These are phyloP conservation scores for Loris lydekkerianus DNA, from an alignment of 2,797 vertebrate genomes.

Conservation along the genomic window DNA sequence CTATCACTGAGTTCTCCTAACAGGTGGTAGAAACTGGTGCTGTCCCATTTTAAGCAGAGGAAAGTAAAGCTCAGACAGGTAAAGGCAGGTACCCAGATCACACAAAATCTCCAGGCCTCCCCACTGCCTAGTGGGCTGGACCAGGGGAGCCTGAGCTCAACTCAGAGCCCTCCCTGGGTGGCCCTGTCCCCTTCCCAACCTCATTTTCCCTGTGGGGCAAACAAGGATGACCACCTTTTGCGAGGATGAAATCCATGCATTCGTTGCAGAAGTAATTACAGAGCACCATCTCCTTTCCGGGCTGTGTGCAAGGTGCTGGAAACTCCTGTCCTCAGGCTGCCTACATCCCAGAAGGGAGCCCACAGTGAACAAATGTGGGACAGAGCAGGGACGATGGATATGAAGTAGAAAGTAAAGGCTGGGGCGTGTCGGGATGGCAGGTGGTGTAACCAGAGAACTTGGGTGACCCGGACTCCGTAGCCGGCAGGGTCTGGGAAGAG, in stretches of 20 bases:
- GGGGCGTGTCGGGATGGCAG: background rate
- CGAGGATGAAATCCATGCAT: background rate
- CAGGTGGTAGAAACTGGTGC: background rate
- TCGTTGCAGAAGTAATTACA: background rate
- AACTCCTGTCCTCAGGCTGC: background rate
- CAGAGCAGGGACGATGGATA: background rate
- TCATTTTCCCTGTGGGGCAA: background rate
- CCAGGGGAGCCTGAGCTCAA: background rate
- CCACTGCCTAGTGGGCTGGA: background rate
- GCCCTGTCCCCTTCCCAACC: background rate
- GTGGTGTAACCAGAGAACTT: background rate
- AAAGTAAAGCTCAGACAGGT: slow-evolving; percentile 7
- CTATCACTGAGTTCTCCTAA: background rate
- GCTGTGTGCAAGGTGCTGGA: background rate
- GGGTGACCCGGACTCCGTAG: background rate
- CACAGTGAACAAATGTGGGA: background rate
- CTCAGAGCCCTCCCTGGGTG: background rate
- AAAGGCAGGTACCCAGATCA: background rate
- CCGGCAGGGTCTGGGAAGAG: background rate
- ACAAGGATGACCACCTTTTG: background rate
- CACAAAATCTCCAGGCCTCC: background rate
- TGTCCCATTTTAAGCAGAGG: background rate
- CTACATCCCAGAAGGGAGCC: background rate
- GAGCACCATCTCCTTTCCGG: background rate
- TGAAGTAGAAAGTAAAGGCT: background rate